Evolutionary conservation across 2,888 invertebrate genomes (phyloP).

Genomic region (Epicampocera succincta): DNA sequence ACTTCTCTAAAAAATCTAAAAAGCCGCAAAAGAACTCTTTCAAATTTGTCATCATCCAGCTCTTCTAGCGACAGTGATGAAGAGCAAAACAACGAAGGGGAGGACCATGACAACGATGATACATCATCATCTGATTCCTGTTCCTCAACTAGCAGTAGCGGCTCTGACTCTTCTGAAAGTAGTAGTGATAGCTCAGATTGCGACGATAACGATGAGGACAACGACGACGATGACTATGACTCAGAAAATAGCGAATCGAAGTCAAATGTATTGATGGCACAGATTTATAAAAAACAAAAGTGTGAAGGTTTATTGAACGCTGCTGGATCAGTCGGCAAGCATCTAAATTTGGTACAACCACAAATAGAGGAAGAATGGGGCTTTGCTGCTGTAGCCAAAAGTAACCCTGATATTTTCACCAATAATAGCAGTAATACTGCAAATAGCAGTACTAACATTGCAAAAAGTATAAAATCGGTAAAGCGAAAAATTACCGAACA

Average conservation of each 20-base stretch:
- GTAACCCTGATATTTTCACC: constrained; percentile 81
- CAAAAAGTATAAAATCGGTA: constrained; percentile 61
- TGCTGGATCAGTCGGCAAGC: constrained; percentile 50
- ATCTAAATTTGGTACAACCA: constrained; percentile 52
- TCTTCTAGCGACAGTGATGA: constrained; percentile 81
- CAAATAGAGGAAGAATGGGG: constrained; percentile 82
- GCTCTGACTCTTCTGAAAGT: constrained; percentile 79
- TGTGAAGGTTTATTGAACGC: constrained; percentile 53
- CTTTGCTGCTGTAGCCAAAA: constrained; percentile 85
- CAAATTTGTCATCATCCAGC: constrained; percentile 79
- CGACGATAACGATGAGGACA: constrained; percentile 75
- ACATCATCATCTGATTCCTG: constrained; percentile 79
- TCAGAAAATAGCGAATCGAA: constrained; percentile 77
- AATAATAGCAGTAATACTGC: constrained; percentile 70
- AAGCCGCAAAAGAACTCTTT: constrained; percentile 73
- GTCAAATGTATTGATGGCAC: constrained; percentile 74
- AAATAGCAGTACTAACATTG: constrained; percentile 40
- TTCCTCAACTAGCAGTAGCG: constrained; percentile 78
- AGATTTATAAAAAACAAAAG: constrained; percentile 74
- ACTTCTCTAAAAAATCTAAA: constrained; percentile 51
- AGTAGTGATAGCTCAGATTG: constrained; percentile 81
- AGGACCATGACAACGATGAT: constrained; percentile 78
- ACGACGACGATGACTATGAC: constrained; percentile 78
- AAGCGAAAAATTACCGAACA: constrained; percentile 62
- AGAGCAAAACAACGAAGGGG: constrained; percentile 77